These are phyloP conservation scores for Mycteria americana DNA, from an alignment of 2,797 vertebrate species.

Conservation along the genomic window DNA sequence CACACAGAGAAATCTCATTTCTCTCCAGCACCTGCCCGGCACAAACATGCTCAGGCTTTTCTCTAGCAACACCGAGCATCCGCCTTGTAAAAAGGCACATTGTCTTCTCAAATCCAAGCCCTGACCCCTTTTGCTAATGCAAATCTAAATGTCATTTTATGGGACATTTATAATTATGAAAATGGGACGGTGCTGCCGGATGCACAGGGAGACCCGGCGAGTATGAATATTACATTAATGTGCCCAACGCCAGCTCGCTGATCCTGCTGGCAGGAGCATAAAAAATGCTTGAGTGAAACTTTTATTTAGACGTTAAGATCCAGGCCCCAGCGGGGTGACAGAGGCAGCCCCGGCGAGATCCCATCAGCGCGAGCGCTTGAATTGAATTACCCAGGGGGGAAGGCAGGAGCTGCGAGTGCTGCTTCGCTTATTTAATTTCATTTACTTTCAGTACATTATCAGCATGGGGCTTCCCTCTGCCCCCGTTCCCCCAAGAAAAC, in stretches of 20 bases:
- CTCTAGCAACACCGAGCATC: neutral
- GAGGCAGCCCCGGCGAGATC: conserved; percentile 76
- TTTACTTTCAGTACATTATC: conserved; percentile 83
- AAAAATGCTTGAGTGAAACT: conserved; percentile 79
- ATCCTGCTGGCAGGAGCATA: conserved; percentile 76
- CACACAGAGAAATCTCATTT: neutral
- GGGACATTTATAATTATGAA: conserved; percentile 74
- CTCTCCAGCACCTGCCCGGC: neutral
- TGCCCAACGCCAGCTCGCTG: conserved; percentile 74
- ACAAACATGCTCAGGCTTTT: neutral
- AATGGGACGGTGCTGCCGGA: conserved; percentile 57
- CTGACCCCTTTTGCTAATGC: conserved; percentile 41
- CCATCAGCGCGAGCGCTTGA: conserved; percentile 76
- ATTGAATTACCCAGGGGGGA: conserved; percentile 81
- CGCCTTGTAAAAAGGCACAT: neutral
- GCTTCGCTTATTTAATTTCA: conserved; percentile 85
- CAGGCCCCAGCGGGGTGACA: conserved; percentile 74
- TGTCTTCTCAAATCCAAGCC: conserved; percentile 32
- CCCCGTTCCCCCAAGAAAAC: conserved; percentile 45
- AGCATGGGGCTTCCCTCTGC: conserved; percentile 76
- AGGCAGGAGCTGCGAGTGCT: conserved; percentile 75
- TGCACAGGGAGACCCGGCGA: conserved; percentile 62
- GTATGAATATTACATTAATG: conserved; percentile 79
- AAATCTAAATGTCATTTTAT: conserved; percentile 73
- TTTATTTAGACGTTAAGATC: conserved; percentile 78